phyloP scores from a whole-genome alignment of 1,140 invertebrate genomes.

The Paraescarpia echinospica region DNA sequence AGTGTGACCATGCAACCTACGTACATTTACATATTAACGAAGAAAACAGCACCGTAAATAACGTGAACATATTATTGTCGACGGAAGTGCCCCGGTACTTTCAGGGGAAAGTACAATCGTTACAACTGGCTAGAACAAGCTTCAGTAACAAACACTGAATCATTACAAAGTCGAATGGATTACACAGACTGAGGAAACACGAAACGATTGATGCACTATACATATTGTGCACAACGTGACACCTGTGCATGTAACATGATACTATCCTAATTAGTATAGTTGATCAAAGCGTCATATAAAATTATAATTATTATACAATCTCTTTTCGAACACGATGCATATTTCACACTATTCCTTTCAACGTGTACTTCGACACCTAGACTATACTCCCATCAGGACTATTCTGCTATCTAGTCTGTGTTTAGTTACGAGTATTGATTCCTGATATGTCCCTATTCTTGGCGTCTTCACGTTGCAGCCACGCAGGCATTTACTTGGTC shows the following conservation, averaged over 20 bases:
- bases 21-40: neutral
- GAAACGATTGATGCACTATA: neutral
- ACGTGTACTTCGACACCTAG: neutral
- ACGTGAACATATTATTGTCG: neutral
- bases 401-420: neutral
- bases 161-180: neutral
- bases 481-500: neutral
- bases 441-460: neutral
- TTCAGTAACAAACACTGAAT: neutral
- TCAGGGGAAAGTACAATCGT: neutral
- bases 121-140: neutral
- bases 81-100: neutral
- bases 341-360: neutral
- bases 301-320: neutral
- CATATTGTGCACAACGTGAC: neutral
- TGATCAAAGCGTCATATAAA: neutral
- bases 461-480: neutral
- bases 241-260: neutral
- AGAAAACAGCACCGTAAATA: no score
- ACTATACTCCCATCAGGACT: neutral
- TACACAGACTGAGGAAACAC: neutral
- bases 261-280: neutral
- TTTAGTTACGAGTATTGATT: slow-evolving; percentile 1
- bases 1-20: neutral
- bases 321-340: neutral